Conservation (phyloP, 1,140 invertebrate genomes). For the Carposina sasakii region DNA sequence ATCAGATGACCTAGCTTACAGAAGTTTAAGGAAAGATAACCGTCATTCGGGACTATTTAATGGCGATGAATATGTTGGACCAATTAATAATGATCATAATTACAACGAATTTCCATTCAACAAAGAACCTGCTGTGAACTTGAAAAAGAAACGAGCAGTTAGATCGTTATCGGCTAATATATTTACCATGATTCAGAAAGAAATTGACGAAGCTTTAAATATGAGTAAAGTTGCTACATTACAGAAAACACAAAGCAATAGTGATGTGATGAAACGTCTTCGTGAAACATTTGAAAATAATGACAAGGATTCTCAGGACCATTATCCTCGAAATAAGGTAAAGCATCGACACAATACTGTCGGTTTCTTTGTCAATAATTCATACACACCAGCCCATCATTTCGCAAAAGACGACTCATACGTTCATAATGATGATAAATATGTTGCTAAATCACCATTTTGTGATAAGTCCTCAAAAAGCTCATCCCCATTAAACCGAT, state of each 20-base stretch:
- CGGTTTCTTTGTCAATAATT: constrained; percentile 63
- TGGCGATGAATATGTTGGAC: constrained; percentile 49
- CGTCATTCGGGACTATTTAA: constrained; percentile 55
- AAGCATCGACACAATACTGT: constrained; percentile 68
- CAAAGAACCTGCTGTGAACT: constrained; percentile 48
- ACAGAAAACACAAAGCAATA: constrained; percentile 68
- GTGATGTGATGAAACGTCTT: constrained; percentile 60
- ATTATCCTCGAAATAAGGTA: constrained; percentile 65
- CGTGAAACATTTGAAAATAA: constrained; percentile 60
- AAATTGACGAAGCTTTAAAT: constrained; percentile 67
- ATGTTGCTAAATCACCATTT: constrained; percentile 61
- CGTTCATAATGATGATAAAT: constrained; percentile 65
- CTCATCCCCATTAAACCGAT: constrained; percentile 65
- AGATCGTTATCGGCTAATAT: constrained; percentile 87
- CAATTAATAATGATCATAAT: constrained; percentile 55
- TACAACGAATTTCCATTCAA: constrained; percentile 57
- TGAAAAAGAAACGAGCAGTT: constrained; percentile 83
- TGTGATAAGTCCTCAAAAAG: constrained; percentile 69
- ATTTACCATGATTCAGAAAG: constrained; percentile 79
- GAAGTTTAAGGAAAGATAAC: constrained; percentile 86
- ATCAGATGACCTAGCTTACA: constrained; percentile 89
- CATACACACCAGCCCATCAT: constrained; percentile 49
- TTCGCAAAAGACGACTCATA: constrained; percentile 69
- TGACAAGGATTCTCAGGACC: constrained; percentile 52
- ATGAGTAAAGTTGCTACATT: constrained; percentile 49